A percentile compares a stretch with the other conserved stretches of the same genome.
Conservation (phyloP, 2,113 vertebrate species). For the Sorex araneus region DNA sequence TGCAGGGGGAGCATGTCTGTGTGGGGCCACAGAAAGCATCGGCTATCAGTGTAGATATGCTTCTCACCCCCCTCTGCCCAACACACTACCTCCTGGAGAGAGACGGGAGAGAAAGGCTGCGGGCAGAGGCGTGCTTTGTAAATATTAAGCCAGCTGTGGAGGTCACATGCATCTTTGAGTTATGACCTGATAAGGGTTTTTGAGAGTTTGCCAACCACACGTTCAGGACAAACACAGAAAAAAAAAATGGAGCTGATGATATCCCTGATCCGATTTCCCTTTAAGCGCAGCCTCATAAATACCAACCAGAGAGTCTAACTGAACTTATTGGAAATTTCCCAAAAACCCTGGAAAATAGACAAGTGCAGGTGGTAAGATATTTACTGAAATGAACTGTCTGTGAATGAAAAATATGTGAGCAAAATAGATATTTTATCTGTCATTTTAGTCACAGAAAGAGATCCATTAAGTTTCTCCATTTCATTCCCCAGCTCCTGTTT, state of each 20-base stretch:
- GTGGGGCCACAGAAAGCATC: not conserved
- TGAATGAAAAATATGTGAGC: conserved; percentile 88
- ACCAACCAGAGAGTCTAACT: conserved; percentile 83
- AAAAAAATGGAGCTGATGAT: conserved; percentile 77
- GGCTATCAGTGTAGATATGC: not conserved
- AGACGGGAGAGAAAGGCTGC: conserved; percentile 67
- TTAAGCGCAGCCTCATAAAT: conserved; percentile 85
- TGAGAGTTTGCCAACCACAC: conserved; percentile 86
- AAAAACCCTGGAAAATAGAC: conserved; percentile 85
- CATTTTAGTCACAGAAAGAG: conserved; percentile 87
- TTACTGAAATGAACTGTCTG: conserved; percentile 87
- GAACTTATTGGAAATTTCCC: conserved; percentile 87
- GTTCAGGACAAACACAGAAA: conserved; percentile 85
- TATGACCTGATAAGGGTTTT: conserved; percentile 86
- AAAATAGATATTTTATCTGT: conserved; percentile 89
- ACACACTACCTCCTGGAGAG: not conserved
- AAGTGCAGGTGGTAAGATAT: conserved; percentile 89
- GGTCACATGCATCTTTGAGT: conserved; percentile 84
- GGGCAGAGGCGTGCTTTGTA: conserved; percentile 82
- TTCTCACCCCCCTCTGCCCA: not conserved
- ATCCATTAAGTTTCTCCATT: conserved; percentile 83
- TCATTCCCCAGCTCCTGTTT: conserved; percentile 75
- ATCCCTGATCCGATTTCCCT: conserved; percentile 86
- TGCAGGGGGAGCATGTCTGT: not conserved
- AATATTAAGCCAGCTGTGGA: conserved; percentile 87